phyloP scores from a whole-genome alignment of 1,140 invertebrate species.

The Temnothorax longispinosus region DNA sequence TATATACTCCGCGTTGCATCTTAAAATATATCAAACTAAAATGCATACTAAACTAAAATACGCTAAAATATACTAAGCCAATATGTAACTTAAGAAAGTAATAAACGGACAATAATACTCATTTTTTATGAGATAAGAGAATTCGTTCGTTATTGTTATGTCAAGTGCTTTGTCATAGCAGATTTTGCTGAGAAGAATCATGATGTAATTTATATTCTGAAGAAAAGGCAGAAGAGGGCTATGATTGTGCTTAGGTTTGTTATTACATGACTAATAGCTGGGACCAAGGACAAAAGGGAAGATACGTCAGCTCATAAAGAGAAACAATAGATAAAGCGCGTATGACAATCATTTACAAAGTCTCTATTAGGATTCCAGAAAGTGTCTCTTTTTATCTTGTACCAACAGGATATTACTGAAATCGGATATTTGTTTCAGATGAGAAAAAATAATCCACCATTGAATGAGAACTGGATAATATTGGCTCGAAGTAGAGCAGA shows the following conservation, averaged over 20 bases:
- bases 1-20: not conserved
- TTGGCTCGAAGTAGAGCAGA: slow-evolving; percentile 43
- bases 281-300: not conserved
- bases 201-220: slow-evolving; percentile 14
- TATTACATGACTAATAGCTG: slow-evolving; percentile 18
- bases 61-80: not conserved
- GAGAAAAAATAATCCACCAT: slow-evolving; percentile 73
- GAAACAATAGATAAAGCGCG: slow-evolving; percentile 36
- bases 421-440: slow-evolving; percentile 78
- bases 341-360: slow-evolving; percentile 45
- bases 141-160: not conserved
- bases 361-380: not conserved
- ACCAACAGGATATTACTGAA: slow-evolving; percentile 63
- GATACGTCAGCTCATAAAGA: slow-evolving; percentile 35
- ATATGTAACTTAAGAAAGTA: not conserved
- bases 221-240: not conserved
- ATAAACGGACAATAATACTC: not conserved
- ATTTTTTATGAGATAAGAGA: slow-evolving; percentile 1
- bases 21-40: not conserved
- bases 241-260: slow-evolving; percentile 17
- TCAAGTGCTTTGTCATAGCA: not conserved
- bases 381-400: slow-evolving; percentile 17
- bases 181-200: not conserved
- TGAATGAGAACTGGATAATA: slow-evolving; percentile 54
- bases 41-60: not conserved